These are phyloP conservation scores for Ailuropoda melanoleuca DNA, from an alignment of 2,113 vertebrate genomes.

Conservation along the genomic window DNA sequence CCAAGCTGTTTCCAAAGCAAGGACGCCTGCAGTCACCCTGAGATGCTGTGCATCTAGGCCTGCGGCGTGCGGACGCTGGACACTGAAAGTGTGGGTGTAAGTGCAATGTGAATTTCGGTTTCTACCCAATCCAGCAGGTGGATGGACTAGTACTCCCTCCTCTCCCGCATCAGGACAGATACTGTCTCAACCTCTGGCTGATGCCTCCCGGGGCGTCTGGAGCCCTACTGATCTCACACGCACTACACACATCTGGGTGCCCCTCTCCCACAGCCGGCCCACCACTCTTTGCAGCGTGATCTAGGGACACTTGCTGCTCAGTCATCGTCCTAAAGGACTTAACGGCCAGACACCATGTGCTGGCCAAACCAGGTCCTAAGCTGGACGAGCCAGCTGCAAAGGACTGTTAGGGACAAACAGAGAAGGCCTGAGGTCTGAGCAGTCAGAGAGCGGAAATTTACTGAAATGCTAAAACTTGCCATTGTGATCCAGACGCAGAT, in stretches of 20 bases:
- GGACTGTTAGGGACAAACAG: fast-evolving
- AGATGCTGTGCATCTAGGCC: no score
- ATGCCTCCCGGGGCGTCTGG: neutral
- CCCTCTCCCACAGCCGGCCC: neutral
- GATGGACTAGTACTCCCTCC: neutral
- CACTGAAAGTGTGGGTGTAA: neutral
- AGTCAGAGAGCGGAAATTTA: neutral
- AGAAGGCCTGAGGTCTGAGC: neutral
- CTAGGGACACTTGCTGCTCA: neutral
- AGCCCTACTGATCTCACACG: neutral
- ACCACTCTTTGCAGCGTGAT: fast-evolving
- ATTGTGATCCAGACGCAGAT: neutral
- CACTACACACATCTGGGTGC: neutral
- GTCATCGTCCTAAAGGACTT: neutral
- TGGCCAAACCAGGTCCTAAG: neutral
- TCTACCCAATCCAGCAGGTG: neutral
- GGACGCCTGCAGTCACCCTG: fast-evolving
- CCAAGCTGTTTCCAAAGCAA: neutral
- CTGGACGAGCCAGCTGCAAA: neutral
- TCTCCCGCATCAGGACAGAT: neutral
- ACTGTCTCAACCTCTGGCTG: fast-evolving
- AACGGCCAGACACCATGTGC: neutral
- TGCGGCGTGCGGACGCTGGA: neutral
- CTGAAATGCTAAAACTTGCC: neutral
- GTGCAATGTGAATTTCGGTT: neutral